Conservation (phyloP, 2,888 invertebrate species). For the Balanococcus diminutus region DNA sequence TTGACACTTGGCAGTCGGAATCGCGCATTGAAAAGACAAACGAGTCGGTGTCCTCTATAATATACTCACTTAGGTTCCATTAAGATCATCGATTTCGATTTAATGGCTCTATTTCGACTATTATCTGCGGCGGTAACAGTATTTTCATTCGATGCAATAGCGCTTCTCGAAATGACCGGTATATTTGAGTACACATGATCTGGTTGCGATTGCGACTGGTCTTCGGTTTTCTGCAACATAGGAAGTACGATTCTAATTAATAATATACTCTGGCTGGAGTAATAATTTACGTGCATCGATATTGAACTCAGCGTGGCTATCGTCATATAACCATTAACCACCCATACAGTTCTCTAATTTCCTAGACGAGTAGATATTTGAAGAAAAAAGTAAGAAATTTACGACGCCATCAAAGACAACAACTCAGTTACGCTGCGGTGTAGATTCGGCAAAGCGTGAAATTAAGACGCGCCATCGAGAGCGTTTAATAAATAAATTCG, state of each 20-base stretch:
- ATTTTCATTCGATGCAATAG: conserved; percentile 38
- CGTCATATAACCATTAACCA: neutral
- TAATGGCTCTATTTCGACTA: conserved; percentile 30
- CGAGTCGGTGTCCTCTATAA: neutral
- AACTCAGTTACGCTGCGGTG: neutral
- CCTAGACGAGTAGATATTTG: neutral
- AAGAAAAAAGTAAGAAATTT: neutral
- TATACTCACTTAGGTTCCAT: conserved; percentile 40
- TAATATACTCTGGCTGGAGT: neutral
- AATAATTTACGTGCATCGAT: neutral
- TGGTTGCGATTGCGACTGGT: neutral
- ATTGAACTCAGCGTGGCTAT: neutral
- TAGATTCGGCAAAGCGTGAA: neutral
- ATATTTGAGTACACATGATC: conserved; percentile 50
- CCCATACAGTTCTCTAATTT: neutral
- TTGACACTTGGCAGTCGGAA: neutral
- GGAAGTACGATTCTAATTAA: neutral
- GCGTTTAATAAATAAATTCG: conserved; percentile 37
- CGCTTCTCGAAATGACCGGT: conserved; percentile 41
- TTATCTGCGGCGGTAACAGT: neutral
- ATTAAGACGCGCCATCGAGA: conserved; percentile 17
- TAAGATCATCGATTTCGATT: conserved; percentile 52
- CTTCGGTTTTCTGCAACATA: conserved; percentile 47
- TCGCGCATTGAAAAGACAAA: neutral
- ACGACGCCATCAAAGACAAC: neutral